These are phyloP conservation scores for Bhutanitis thaidina DNA, from an alignment of 2,888 invertebrate genomes.

Conservation along the genomic window DNA sequence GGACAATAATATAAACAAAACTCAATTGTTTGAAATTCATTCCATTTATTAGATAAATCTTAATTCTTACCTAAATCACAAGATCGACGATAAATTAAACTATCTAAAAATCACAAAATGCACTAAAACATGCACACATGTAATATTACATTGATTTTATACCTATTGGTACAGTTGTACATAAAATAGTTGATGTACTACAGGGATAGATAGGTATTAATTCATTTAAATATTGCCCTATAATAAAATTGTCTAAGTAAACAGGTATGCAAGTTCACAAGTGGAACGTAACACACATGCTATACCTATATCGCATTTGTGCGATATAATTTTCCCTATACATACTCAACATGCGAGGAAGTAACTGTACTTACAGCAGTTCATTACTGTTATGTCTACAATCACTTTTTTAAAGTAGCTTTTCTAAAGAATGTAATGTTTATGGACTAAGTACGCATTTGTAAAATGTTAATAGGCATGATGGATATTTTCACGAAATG, in stretches of 20 bases:
- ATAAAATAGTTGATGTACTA: slow-evolving; percentile 55
- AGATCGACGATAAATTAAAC: slow-evolving; percentile 78
- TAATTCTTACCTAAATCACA: slow-evolving; percentile 75
- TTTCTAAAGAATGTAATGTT: slow-evolving; percentile 25
- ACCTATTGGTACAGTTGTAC: slow-evolving; percentile 71
- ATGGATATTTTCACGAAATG: slow-evolving; percentile 1
- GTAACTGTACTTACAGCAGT: slow-evolving; percentile 49
- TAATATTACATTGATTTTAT: slow-evolving; percentile 71
- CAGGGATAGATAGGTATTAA: slow-evolving; percentile 46
- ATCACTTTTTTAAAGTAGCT: slow-evolving; percentile 50
- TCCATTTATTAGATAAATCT: slow-evolving; percentile 51
- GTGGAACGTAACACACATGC: slow-evolving; percentile 12
- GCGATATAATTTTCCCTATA: slow-evolving; percentile 28
- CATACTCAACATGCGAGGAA: slow-evolving; percentile 56
- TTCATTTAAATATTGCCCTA: slow-evolving; percentile 54
- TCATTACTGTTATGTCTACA: slow-evolving; percentile 59
- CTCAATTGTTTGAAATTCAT: slow-evolving; percentile 39
- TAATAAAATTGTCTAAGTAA: slow-evolving; percentile 50
- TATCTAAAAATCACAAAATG: slow-evolving; percentile 80
- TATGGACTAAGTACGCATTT: slow-evolving; percentile 16
- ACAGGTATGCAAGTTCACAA: slow-evolving; percentile 25
- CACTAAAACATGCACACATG: slow-evolving; percentile 80
- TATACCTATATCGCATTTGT: slow-evolving; percentile 28
- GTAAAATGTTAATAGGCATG: background rate
- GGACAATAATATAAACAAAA: too few species aligned